Percentiles rank a stretch among this genome's conserved stretches.
These are phyloP conservation scores for Gallinago paraguaiae DNA, from an alignment of 2,113 vertebrate species.

Conservation along the genomic window DNA sequence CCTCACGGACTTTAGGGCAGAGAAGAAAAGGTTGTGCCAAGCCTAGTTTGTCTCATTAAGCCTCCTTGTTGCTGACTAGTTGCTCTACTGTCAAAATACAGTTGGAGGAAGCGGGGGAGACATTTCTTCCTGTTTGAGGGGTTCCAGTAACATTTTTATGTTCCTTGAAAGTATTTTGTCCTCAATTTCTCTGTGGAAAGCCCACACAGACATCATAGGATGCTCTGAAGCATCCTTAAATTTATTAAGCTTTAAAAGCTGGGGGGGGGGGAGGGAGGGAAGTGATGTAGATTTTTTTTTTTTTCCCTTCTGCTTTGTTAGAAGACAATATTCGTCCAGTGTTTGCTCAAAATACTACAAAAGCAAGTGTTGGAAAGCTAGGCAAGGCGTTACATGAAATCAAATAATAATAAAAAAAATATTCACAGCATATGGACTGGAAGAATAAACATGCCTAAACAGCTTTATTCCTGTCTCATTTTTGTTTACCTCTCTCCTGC, in stretches of 20 bases:
- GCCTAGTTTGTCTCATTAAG: background rate
- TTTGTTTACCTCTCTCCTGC: background rate
- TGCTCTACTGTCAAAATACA: background rate
- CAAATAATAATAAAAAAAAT: background rate
- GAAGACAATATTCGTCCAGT: background rate
- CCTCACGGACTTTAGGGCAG: background rate
- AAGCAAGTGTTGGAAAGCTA: background rate
- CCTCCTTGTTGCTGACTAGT: background rate
- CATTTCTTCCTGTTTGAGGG: background rate
- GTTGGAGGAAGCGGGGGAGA: background rate
- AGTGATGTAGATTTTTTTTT: background rate
- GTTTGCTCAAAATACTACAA: background rate
- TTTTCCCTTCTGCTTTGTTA: background rate
- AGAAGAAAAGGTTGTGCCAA: background rate
- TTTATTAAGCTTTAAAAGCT: background rate
- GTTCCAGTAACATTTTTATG: conserved; percentile 6
- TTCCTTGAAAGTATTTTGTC: conserved; percentile 6
- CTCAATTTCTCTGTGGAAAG: background rate
- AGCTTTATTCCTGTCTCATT: background rate
- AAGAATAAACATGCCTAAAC: background rate
- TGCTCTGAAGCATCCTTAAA: background rate
- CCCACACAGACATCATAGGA: background rate
- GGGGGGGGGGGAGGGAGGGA: background rate
- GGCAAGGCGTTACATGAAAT: background rate
- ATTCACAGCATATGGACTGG: background rate